Base-by-base conservation (phyloP, 2,888 invertebrate species). In the Ophion costatus region DNA sequence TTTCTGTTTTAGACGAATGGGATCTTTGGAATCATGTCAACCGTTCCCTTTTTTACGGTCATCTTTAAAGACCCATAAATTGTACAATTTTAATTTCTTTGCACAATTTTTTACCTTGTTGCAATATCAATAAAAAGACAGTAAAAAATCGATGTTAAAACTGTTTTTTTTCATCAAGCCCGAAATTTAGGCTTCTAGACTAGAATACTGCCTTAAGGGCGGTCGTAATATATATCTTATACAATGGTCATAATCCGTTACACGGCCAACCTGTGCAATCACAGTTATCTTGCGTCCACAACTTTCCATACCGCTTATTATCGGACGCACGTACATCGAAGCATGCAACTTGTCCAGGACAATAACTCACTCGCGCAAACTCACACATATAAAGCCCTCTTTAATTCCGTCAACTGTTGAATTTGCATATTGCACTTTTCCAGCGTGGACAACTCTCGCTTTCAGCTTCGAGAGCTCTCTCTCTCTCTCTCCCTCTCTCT, bases 371-470 rank as follows among this genome's bases (percentile, higher is more conserved):
- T 24, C 51, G 24, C 69, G 66, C 78, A 45, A 57, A 69, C 67
- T 38, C 57, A 57, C 9, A 29, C 17, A 20, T 22, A 64, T 20
- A 33, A 57, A 70, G 56, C 75, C 38, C 75, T 71, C 66, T 51
- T 76, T 77, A 24, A 70, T 51, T 71, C 63, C 59, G 78, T 80
- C 74, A 67, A 17, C 70, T 59, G 70, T 69, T 74, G 51, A 82
- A 84, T 86, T 86, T 86, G 84, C 86, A 86, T 86, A 84, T 81
- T 81, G 81, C 84, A 81, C 86, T 86, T 84, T 86, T 86, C 84
- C 69, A 51, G 38, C 57, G 20, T 81, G 67, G 59, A 83, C 80
- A 9, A 22, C 38, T 38, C 61, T 42, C 73, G 33, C 7, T 24
- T 66, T 69, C 69, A 22, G 61, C n/a, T 63, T 70, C 64, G 63